Conservation (phyloP, 2,797 vertebrate genomes). For the Oryzias dopingdopingensis region DNA sequence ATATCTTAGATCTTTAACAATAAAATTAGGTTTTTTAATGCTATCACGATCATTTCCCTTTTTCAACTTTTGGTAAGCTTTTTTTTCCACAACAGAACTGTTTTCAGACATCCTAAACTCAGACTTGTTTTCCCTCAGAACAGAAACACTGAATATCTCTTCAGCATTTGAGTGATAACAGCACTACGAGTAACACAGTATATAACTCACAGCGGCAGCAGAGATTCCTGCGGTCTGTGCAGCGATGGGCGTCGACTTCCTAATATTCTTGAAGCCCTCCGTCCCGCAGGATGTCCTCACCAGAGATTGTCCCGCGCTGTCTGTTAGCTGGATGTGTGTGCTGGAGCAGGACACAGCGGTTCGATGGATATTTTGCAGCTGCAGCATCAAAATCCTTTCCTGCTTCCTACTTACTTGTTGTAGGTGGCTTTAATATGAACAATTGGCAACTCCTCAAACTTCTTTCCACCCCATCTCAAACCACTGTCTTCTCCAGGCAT, state of each 20-base stretch:
- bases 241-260: slow-evolving; percentile 87
- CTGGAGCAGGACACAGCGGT: slow-evolving; percentile 58
- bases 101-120: too few relatives aligned
- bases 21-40: too few relatives aligned
- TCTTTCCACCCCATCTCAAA: slow-evolving; percentile 85
- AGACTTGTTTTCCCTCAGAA: background rate
- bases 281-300: slow-evolving; percentile 85
- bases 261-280: slow-evolving; percentile 90
- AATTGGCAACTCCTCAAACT: slow-evolving; percentile 88
- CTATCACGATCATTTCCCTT: too few relatives aligned
- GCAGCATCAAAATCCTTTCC: background rate
- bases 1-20: too few relatives aligned
- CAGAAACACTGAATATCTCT: background rate
- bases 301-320: slow-evolving; percentile 71
- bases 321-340: slow-evolving; percentile 89
- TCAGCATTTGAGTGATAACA: background rate
- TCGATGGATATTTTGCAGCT: background rate
- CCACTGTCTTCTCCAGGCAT: slow-evolving; percentile 78
- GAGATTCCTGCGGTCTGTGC: slow-evolving; percentile 89
- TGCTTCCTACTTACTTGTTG: slow-evolving; percentile 86
- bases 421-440: slow-evolving; percentile 91
- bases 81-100: too few relatives aligned
- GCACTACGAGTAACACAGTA: background rate
- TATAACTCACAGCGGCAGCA: slow-evolving; percentile 79
- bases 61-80: too few relatives aligned